phyloP scores from a whole-genome alignment of 1,140 invertebrate genomes.

The Aphelinus certus region DNA sequence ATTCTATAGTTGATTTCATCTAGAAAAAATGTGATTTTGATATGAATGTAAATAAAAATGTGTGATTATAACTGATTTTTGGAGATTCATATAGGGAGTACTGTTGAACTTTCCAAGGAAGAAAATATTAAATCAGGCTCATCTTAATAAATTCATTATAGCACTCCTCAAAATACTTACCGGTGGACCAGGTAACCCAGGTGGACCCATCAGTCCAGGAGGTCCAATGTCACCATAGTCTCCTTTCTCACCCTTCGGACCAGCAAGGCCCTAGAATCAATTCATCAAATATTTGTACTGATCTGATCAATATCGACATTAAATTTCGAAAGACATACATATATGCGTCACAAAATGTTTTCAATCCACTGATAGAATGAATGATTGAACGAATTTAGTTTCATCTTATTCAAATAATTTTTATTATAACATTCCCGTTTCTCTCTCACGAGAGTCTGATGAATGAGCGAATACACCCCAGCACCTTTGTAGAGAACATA shows the following conservation, averaged over 20 bases:
- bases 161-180: slow-evolving; percentile 58
- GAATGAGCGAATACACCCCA: too few relatives aligned
- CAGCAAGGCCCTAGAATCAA: slow-evolving; percentile 73
- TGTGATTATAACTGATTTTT: neutral
- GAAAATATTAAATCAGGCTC: too few relatives aligned
- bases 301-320: too few relatives aligned
- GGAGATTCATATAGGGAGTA: slow-evolving; percentile 30
- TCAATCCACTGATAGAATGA: too few relatives aligned
- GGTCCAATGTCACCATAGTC: slow-evolving; percentile 92
- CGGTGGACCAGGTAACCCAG: slow-evolving; percentile 83
- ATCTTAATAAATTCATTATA: too few relatives aligned
- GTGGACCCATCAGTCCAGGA: slow-evolving; percentile 85
- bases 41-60: slow-evolving; percentile 40
- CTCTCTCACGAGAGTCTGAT: too few relatives aligned
- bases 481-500: too few relatives aligned
- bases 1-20: neutral
- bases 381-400: too few relatives aligned
- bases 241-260: slow-evolving; percentile 88
- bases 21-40: neutral
- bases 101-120: neutral
- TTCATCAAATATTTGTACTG: neutral
- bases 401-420: too few relatives aligned
- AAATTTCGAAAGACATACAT: too few relatives aligned
- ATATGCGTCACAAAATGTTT: too few relatives aligned
- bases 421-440: too few relatives aligned